phyloP scores from a whole-genome alignment of 2,113 vertebrate species.

The Petromus typicus region DNA sequence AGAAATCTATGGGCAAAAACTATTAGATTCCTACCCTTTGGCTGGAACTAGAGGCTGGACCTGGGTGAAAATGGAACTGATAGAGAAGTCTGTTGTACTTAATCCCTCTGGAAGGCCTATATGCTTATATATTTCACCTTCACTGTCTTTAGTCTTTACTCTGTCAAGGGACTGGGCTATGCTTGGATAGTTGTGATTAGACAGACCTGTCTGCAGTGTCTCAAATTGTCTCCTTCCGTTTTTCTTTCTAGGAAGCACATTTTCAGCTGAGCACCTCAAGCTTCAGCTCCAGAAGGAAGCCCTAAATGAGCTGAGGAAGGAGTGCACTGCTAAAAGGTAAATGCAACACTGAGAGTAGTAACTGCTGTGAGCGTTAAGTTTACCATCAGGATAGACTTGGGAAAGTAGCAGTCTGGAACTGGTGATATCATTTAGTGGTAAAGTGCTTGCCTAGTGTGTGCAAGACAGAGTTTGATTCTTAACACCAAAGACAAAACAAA shows the following conservation, averaged over 20 bases:
- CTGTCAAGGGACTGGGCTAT: neutral
- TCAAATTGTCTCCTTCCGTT: constrained; percentile 53
- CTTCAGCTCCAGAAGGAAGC: constrained; percentile 93
- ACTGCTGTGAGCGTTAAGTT: neutral
- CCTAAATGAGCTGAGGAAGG: constrained; percentile 92
- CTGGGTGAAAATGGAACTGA: neutral
- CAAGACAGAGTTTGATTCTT: neutral
- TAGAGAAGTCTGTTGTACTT: constrained; percentile 6
- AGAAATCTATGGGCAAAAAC: neutral
- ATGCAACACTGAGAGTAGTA: neutral
- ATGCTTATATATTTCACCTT: neutral
- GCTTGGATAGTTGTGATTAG: neutral
- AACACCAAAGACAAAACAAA: neutral
- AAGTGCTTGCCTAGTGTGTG: neutral
- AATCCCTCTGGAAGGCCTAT: neutral
- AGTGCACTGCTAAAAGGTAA: constrained; percentile 98
- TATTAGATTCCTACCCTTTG: neutral
- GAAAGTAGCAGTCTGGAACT: neutral
- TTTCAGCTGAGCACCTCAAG: constrained; percentile 89
- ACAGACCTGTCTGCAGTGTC: neutral
- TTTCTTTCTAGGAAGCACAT: constrained; percentile 89
- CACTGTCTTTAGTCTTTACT: neutral
- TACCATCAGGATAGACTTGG: neutral
- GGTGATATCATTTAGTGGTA: neutral
- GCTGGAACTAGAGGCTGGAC: neutral